A percentile compares a stretch with the other conserved stretches of the same genome.
phyloP scores from a whole-genome alignment of 2,888 invertebrate species.

The Meandrusa payeni region DNA sequence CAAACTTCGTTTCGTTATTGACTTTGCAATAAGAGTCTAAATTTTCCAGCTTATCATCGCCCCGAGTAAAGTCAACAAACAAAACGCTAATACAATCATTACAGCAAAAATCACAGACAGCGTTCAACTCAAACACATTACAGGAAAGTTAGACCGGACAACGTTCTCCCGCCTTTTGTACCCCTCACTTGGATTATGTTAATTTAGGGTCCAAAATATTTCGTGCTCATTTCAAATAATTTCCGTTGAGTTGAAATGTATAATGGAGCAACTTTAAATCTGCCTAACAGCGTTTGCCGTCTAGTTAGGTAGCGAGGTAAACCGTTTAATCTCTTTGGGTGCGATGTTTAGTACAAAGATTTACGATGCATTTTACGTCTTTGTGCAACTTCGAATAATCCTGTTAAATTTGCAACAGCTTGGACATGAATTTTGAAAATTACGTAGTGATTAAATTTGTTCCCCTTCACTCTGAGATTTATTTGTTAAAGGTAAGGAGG shows the following conservation, averaged over 20 bases:
- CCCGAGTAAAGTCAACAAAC: constrained; percentile 20
- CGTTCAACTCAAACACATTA: constrained; percentile 26
- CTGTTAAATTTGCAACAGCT: constrained; percentile 20
- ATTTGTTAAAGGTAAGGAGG: no score
- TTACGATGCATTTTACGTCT: constrained; percentile 26
- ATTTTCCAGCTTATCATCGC: constrained; percentile 10
- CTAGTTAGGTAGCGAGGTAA: constrained; percentile 31
- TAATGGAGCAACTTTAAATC: constrained; percentile 57
- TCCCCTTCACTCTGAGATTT: background rate
- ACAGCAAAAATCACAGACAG: constrained; percentile 26
- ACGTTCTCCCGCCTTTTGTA: constrained; percentile 9
- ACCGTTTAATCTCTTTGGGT: constrained; percentile 22
- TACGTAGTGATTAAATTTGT: constrained; percentile 5
- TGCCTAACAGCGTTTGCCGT: constrained; percentile 46
- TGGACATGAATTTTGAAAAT: constrained; percentile 11
- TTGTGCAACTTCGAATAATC: constrained; percentile 20
- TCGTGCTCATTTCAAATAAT: constrained; percentile 67
- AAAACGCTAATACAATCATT: constrained; percentile 18
- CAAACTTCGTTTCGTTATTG: constrained; percentile 10
- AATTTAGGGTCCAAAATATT: constrained; percentile 63
- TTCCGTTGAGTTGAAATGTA: constrained; percentile 50
- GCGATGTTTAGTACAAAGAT: constrained; percentile 19
- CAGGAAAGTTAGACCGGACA: constrained; percentile 21
- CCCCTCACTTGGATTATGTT: constrained; percentile 58
- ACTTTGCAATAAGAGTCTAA: constrained; percentile 9